A percentile compares a stretch with the other conserved stretches of the same genome.
Conservation (phyloP, 2,113 vertebrate species). For the Periophthalmodon schlosseri region DNA sequence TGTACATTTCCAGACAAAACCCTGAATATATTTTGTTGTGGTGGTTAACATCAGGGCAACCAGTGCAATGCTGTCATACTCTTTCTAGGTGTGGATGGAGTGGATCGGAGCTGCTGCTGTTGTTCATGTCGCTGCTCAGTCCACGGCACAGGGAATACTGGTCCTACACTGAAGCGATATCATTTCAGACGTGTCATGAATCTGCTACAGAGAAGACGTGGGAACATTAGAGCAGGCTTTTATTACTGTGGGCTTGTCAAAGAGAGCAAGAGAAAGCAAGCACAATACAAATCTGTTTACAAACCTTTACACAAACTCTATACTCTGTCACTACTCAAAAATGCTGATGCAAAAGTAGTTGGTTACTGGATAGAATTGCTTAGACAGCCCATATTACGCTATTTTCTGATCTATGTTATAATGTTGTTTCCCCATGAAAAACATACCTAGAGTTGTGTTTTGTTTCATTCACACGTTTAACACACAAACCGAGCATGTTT, state of each 20-base stretch:
- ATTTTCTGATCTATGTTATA: too few relatives aligned
- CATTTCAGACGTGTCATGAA: constrained; percentile 6
- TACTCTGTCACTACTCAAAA: neutral
- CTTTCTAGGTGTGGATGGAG: neutral
- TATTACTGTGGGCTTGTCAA: constrained; percentile 1
- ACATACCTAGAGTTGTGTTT: too few relatives aligned
- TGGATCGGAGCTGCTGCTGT: constrained; percentile 15
- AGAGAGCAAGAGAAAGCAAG: neutral
- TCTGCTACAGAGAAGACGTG: neutral
- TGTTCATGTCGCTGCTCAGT: constrained; percentile 19
- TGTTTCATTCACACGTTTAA: too few relatives aligned
- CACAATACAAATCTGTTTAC: neutral
- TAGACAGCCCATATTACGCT: neutral
- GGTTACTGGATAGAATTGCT: neutral
- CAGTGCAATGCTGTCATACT: constrained; percentile 2
- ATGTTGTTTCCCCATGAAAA: too few relatives aligned
- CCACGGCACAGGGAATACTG: constrained; percentile 5
- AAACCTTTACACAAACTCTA: neutral
- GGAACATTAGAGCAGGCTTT: neutral
- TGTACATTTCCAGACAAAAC: neutral
- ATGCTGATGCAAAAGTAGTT: neutral
- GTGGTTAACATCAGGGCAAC: neutral
- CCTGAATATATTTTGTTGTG: neutral
- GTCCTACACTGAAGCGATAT: constrained; percentile 1
- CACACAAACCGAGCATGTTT: too few relatives aligned